A percentile compares a stretch with the other conserved stretches of the same genome.
Evolutionary conservation across 2,888 invertebrate species (phyloP).

Genomic region (Apamea anceps): DNA sequence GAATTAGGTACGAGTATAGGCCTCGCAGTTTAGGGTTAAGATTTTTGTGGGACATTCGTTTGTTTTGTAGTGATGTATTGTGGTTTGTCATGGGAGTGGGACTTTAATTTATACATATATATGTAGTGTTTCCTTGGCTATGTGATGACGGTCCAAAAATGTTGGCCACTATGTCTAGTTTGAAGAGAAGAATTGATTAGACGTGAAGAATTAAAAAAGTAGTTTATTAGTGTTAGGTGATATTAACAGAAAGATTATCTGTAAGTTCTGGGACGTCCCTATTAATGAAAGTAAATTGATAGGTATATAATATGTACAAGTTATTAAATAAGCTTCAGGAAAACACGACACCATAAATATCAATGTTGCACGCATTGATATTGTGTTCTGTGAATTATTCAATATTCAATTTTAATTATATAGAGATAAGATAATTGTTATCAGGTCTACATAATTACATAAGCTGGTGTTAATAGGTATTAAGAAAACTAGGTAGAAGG

Average conservation of each 20-base stretch:
- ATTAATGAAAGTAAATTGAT: not conserved
- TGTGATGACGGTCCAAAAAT: too few species aligned
- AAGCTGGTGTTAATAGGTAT: slow-evolving; percentile 1
- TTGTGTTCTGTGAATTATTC: not conserved
- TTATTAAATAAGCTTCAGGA: not conserved
- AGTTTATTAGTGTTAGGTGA: too few species aligned
- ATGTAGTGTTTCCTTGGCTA: too few species aligned
- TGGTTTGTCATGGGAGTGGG: slow-evolving; percentile 5
- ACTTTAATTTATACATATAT: too few species aligned
- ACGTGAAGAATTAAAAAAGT: too few species aligned
- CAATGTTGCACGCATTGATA: not conserved
- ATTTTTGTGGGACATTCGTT: slow-evolving; percentile 39
- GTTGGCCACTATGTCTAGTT: too few species aligned
- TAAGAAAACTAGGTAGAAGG: slow-evolving; percentile 2
- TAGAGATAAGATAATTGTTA: not conserved
- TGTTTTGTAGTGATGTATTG: slow-evolving; percentile 26
- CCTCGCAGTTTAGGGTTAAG: slow-evolving; percentile 47
- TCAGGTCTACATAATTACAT: not conserved
- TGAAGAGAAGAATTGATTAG: too few species aligned
- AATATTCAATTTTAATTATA: slow-evolving; percentile 9
- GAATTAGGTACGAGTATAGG: slow-evolving; percentile 56
- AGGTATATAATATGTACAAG: not conserved
- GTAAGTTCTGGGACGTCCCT: not conserved
- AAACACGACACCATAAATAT: not conserved
- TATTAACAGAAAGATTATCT: not conserved